phyloP scores from a whole-genome alignment of 2,113 vertebrate genomes.

The Rhabdornis inornatus region DNA sequence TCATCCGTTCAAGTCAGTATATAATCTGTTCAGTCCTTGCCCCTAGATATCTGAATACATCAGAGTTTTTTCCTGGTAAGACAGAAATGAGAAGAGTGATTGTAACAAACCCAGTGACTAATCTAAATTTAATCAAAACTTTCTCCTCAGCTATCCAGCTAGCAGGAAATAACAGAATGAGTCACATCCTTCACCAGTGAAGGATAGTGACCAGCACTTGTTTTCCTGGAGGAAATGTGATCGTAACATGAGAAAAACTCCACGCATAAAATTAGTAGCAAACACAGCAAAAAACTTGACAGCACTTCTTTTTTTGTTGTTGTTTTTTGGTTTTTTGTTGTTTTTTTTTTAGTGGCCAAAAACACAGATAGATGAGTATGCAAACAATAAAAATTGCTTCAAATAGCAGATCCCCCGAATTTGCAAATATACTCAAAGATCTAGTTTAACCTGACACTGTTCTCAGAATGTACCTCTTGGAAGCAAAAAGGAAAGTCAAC shows the following conservation, averaged over 20 bases:
- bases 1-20: not conserved
- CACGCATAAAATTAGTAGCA: not conserved
- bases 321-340: too few relatives aligned
- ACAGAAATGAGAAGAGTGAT: not conserved
- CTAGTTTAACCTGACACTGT: not conserved
- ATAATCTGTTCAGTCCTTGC: not conserved
- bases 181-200: not conserved
- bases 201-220: not conserved
- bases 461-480: not conserved
- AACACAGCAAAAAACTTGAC: not conserved
- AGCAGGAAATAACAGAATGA: not conserved
- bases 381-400: not conserved
- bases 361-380: not conserved
- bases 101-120: not conserved
- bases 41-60: not conserved
- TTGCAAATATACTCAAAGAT: not conserved
- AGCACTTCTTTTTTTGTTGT: not conserved
- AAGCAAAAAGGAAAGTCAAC: not conserved
- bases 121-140: slow-evolving; percentile 6
- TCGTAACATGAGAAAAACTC: not conserved
- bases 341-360: not conserved
- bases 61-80: not conserved
- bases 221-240: not conserved
- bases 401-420: not conserved
- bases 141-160: not conserved